A percentile compares a stretch with the other conserved stretches of the same genome.
Conservation (phyloP, 2,797 vertebrate genomes). For the Rhinichthys osculus region DNA sequence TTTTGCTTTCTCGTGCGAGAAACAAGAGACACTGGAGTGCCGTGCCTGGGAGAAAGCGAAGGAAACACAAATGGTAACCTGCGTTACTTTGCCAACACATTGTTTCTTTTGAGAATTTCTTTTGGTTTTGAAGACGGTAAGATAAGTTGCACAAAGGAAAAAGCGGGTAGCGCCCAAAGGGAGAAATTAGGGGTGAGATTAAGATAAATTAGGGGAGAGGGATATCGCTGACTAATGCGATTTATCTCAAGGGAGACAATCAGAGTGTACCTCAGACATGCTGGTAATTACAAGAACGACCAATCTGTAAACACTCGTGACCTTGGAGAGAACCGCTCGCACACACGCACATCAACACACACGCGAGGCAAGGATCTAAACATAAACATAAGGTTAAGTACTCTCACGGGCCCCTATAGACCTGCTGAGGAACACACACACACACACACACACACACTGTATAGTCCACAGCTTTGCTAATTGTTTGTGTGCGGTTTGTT, state of each 20-base stretch:
- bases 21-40: slow-evolving; percentile 57
- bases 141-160: slow-evolving; percentile 67
- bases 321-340: slow-evolving; percentile 43
- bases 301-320: slow-evolving; percentile 72
- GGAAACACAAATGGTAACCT: slow-evolving; percentile 61
- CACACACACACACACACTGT: slow-evolving; percentile 2
- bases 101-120: slow-evolving; percentile 73
- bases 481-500: slow-evolving; percentile 8
- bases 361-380: slow-evolving; percentile 20
- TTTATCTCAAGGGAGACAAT: slow-evolving; percentile 61
- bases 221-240: slow-evolving; percentile 65
- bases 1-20: slow-evolving; percentile 75
- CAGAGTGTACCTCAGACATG: slow-evolving; percentile 65
- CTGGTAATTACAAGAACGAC: slow-evolving; percentile 75
- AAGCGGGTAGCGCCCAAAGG: slow-evolving; percentile 69
- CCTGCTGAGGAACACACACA: background rate
- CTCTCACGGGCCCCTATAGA: slow-evolving; percentile 27
- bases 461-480: background rate
- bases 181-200: slow-evolving; percentile 60
- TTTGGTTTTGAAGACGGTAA: slow-evolving; percentile 76
- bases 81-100: slow-evolving; percentile 64
- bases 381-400: slow-evolving; percentile 25
- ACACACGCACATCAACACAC: slow-evolving; percentile 36
- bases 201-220: slow-evolving; percentile 69
- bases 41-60: slow-evolving; percentile 19